Conservation (phyloP, 2,888 invertebrate genomes). For the Hoplodrina ambigua region DNA sequence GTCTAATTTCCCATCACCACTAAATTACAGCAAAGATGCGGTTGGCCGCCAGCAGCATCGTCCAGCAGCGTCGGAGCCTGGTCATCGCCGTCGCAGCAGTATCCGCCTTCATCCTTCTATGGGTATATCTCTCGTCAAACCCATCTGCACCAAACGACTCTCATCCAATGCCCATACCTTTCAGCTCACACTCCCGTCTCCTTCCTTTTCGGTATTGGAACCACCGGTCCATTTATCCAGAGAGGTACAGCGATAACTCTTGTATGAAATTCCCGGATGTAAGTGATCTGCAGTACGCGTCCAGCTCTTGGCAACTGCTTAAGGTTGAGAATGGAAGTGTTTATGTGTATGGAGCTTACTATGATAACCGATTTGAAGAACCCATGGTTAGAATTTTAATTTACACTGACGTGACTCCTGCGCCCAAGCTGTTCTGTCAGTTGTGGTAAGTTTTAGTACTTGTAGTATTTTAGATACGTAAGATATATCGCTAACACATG, state of each 20-base stretch:
- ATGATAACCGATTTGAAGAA: constrained; percentile 38
- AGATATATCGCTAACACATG: too few species aligned
- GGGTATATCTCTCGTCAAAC: neutral
- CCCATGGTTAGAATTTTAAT: constrained; percentile 42
- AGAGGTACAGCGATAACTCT: constrained; percentile 24
- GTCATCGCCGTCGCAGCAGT: neutral
- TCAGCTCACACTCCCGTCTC: constrained; percentile 1
- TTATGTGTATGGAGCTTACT: constrained; percentile 50
- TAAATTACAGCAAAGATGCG: neutral
- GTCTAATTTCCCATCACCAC: too few species aligned
- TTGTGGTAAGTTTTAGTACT: constrained; percentile 33
- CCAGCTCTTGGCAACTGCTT: constrained; percentile 39
- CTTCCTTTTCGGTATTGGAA: constrained; percentile 42
- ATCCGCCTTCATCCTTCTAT: neutral
- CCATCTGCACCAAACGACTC: neutral
- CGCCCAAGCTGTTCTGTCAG: constrained; percentile 40
- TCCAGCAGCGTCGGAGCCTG: neutral
- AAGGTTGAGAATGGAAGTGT: constrained; percentile 23
- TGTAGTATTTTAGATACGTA: neutral
- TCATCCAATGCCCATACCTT: neutral
- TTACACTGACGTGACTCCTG: constrained; percentile 40
- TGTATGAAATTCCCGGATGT: constrained; percentile 30
- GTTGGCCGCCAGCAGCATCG: neutral
- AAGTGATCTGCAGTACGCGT: constrained; percentile 23
- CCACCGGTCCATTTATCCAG: constrained; percentile 29